Conservation (phyloP, 2,797 vertebrate species). For the Myripristis jacobus region DNA sequence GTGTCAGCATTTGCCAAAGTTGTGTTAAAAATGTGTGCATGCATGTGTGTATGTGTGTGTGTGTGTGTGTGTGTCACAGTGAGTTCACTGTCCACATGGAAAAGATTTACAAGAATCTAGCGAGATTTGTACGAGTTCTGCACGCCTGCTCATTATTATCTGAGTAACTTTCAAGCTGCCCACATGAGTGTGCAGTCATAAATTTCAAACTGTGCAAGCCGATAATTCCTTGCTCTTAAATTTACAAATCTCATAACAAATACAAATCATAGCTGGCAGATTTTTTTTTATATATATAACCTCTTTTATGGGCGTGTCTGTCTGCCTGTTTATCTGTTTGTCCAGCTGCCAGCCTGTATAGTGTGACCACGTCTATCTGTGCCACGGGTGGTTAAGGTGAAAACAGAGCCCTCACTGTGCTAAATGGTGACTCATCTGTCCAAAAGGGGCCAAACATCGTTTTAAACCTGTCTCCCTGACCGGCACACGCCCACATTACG, state of each 20-base stretch:
- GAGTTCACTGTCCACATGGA: too few relatives aligned
- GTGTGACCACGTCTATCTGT: neutral
- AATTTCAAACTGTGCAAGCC: too few relatives aligned
- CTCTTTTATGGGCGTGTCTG: neutral
- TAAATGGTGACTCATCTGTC: conserved; percentile 56
- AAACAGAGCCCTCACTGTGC: conserved; percentile 73
- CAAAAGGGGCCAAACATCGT: conserved; percentile 2
- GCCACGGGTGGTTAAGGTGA: neutral
- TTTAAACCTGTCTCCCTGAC: conserved; percentile 10
- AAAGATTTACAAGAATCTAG: too few relatives aligned
- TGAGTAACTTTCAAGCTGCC: too few relatives aligned
- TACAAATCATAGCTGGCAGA: too few relatives aligned
- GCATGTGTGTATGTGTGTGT: neutral
- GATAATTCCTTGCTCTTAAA: neutral
- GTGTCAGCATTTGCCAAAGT: conserved; percentile 34
- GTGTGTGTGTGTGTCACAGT: neutral
- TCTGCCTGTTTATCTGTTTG: neutral
- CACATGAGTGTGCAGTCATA: too few relatives aligned
- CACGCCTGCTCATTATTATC: neutral
- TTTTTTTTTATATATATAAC: too few relatives aligned
- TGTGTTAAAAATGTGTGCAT: conserved; percentile 21
- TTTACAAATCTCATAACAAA: neutral
- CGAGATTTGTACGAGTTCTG: neutral
- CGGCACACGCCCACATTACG: conserved; percentile 50
- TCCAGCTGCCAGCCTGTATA: conserved; percentile 18